A percentile compares a stretch with the other conserved stretches of the same genome.
Evolutionary conservation across 2,113 vertebrate genomes (phyloP).

Genomic region (Lota lota): DNA sequence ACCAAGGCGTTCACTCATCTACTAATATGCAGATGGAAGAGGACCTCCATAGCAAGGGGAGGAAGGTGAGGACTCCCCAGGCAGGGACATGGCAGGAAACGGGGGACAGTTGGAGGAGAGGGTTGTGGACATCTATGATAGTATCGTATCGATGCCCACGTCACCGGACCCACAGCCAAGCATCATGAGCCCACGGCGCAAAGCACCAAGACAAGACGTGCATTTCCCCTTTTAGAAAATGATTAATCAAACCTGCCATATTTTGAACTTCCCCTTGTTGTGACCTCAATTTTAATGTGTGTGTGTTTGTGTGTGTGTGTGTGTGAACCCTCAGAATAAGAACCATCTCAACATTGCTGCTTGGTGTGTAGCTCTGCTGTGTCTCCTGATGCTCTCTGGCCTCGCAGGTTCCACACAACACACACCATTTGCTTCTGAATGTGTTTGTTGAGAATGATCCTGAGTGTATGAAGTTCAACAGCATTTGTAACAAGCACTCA

Average conservation of each 20-base stretch:
- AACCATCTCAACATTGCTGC: background rate
- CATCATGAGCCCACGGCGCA: background rate
- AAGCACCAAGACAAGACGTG: background rate
- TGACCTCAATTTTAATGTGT: too few species aligned
- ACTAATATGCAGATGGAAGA: background rate
- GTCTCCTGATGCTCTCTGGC: background rate
- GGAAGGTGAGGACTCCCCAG: conserved; percentile 4
- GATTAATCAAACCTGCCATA: too few species aligned
- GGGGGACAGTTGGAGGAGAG: background rate
- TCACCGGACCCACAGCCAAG: background rate
- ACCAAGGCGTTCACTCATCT: too few species aligned
- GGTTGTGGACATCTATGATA: background rate
- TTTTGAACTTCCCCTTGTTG: too few species aligned
- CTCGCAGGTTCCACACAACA: background rate
- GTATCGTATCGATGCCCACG: too few species aligned
- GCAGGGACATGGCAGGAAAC: background rate
- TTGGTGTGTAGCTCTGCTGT: background rate
- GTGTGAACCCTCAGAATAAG: background rate
- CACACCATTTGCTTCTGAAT: too few species aligned
- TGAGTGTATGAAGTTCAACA: too few species aligned
- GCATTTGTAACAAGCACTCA: too few species aligned
- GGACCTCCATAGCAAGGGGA: background rate
- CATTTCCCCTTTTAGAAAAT: too few species aligned
- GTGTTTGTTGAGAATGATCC: too few species aligned
- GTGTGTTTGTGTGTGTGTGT: too few species aligned